Evolutionary conservation across 2,888 invertebrate species (phyloP).

Genomic region (Prosapia bicincta): DNA sequence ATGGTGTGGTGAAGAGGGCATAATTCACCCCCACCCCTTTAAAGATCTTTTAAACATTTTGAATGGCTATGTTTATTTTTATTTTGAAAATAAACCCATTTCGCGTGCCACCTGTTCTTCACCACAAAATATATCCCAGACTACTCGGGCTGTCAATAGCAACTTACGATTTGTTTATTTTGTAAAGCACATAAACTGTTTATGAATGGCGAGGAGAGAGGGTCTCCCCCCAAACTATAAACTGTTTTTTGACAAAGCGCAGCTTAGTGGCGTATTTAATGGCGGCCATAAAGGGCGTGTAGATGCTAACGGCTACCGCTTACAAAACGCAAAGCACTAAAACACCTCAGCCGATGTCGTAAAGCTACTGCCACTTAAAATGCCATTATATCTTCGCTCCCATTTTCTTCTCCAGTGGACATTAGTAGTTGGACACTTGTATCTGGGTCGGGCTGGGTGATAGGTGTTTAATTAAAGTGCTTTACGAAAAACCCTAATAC

Average conservation of each 20-base stretch:
- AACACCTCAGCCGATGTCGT: constrained; percentile 27
- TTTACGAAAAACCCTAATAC: no score
- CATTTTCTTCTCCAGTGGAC: constrained; percentile 16
- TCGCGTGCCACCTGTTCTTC: not conserved
- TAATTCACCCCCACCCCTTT: no score
- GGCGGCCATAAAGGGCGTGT: constrained; percentile 16
- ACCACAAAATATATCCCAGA: not conserved
- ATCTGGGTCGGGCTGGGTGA: not conserved
- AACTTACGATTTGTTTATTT: not conserved
- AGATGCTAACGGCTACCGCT: constrained; percentile 22
- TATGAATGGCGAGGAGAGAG: not conserved
- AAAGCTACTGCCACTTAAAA: constrained; percentile 29
- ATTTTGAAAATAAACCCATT: no score
- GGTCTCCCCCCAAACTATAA: constrained; percentile 14
- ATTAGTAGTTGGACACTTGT: constrained; percentile 11
- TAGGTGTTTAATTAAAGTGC: no score
- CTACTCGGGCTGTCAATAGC: not conserved
- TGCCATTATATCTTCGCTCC: constrained; percentile 25
- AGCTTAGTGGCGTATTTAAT: constrained; percentile 23
- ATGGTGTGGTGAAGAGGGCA: no score
- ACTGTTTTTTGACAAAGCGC: constrained; percentile 27
- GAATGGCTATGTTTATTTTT: no score
- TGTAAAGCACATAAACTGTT: not conserved
- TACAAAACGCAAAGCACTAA: constrained; percentile 27
- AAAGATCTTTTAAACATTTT: no score